Evolutionary conservation across 2,113 vertebrate genomes (phyloP).

Genomic region (Trinectes maculatus): DNA sequence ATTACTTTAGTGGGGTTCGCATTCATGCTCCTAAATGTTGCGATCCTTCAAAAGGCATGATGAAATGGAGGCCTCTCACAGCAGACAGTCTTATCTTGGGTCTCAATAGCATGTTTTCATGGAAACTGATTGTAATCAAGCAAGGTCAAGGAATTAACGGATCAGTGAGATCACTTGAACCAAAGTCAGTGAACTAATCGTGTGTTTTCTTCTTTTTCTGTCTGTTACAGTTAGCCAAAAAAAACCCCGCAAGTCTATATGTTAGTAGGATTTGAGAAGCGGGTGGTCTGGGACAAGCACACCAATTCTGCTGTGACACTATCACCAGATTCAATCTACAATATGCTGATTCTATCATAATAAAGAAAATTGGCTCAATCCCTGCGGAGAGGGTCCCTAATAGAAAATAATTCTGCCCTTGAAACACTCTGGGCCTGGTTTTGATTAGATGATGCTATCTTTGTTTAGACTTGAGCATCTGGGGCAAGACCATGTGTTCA

Average conservation of each 20-base stretch:
- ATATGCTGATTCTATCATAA: conserved; percentile 94
- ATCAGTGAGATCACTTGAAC: conserved; percentile 29
- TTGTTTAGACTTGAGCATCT: conserved; percentile 82
- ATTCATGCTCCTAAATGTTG: conserved; percentile 11
- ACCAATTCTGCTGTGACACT: conserved; percentile 80
- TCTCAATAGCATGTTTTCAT: conserved; percentile 43
- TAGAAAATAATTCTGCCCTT: conserved; percentile 90
- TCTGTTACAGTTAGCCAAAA: neutral
- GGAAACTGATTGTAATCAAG: conserved; percentile 47
- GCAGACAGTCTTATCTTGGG: conserved; percentile 19
- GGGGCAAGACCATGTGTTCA: conserved; percentile 78
- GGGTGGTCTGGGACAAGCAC: conserved; percentile 66
- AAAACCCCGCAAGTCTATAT: conserved; percentile 1
- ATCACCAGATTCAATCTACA: conserved; percentile 86
- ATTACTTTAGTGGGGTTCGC: conserved; percentile 10
- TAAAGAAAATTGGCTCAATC: conserved; percentile 91
- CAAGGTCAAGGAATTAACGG: conserved; percentile 54
- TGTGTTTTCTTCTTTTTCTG: conserved; percentile 7
- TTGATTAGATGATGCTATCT: conserved; percentile 91
- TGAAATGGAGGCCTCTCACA: neutral
- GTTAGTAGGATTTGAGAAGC: conserved; percentile 77
- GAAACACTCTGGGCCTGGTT: conserved; percentile 84
- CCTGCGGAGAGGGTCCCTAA: conserved; percentile 85
- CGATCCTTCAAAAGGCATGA: conserved; percentile 2
- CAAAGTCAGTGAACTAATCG: neutral